A percentile compares a stretch with the other conserved stretches of the same genome.
These are phyloP conservation scores for Apamea anceps DNA, from an alignment of 2,888 invertebrate species.

Conservation along the genomic window DNA sequence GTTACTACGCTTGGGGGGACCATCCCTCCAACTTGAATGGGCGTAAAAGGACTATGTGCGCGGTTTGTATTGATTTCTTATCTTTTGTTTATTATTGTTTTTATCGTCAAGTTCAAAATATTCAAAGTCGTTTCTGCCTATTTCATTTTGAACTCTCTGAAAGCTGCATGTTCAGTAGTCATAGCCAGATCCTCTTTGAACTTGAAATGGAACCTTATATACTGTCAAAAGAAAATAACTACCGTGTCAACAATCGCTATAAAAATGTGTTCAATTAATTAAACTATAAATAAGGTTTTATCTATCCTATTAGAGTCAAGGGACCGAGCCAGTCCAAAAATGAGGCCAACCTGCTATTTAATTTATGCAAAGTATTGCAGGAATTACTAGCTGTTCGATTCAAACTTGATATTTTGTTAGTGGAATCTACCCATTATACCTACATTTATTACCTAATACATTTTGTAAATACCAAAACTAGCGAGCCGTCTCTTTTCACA, in stretches of 20 bases:
- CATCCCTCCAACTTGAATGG: neutral
- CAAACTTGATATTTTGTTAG: conserved; percentile 14
- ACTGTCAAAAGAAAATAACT: neutral
- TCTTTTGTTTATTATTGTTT: conserved; percentile 17
- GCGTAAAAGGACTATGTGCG: neutral
- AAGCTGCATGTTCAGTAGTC: neutral
- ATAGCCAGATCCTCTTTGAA: neutral
- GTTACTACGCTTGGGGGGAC: too few species aligned
- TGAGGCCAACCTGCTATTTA: conserved; percentile 29
- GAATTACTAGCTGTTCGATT: conserved; percentile 35
- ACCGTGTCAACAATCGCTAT: neutral
- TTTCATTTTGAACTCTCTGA: neutral
- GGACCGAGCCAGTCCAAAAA: conserved; percentile 31
- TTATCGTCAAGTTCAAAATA: neutral
- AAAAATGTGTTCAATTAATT: conserved; percentile 33
- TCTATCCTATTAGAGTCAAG: conserved; percentile 39
- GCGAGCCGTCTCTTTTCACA: neutral
- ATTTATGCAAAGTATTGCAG: conserved; percentile 45
- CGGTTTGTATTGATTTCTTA: conserved; percentile 1
- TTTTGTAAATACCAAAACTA: neutral
- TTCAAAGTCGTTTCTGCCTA: neutral
- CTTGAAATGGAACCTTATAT: neutral
- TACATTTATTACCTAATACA: neutral
- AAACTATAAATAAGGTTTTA: conserved; percentile 44
- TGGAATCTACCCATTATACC: neutral